Evolutionary conservation across 1,140 invertebrate genomes (phyloP).

Genomic region (Oppia nitens): DNA sequence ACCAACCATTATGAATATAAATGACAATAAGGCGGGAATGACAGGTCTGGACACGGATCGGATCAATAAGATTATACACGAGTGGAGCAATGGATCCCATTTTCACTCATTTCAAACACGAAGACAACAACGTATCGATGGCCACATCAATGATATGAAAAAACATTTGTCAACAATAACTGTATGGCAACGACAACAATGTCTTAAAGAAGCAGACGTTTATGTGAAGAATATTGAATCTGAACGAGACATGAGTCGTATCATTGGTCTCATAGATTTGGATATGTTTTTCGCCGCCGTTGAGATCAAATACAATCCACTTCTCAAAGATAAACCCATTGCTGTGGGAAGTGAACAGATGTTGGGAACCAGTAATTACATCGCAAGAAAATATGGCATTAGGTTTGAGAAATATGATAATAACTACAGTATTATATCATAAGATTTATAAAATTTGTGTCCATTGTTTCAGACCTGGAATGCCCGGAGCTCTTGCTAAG

Average conservation of each 20-base stretch:
- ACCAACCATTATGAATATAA: slow-evolving; percentile 5
- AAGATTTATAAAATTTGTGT: neutral
- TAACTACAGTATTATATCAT: neutral
- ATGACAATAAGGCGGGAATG: slow-evolving; percentile 38
- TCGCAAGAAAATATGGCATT: slow-evolving; percentile 43
- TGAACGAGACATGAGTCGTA: slow-evolving; percentile 31
- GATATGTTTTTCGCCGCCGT: slow-evolving; percentile 49
- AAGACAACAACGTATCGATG: slow-evolving; percentile 30
- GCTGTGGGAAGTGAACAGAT: slow-evolving; percentile 43
- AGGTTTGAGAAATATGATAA: neutral
- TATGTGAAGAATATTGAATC: slow-evolving; percentile 10
- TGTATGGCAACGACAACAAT: slow-evolving; percentile 25
- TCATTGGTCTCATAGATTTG: slow-evolving; percentile 47
- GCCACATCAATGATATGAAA: slow-evolving; percentile 32
- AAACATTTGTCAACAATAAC: slow-evolving; percentile 26
- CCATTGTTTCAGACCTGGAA: slow-evolving; percentile 37
- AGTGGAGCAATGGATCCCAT: slow-evolving; percentile 39
- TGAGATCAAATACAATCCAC: slow-evolving; percentile 42
- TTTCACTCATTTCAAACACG: slow-evolving; percentile 38
- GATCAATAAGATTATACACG: slow-evolving; percentile 41
- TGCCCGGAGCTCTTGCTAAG: slow-evolving; percentile 51
- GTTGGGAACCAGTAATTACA: slow-evolving; percentile 47
- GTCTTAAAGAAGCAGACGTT: slow-evolving; percentile 26
- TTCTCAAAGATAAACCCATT: slow-evolving; percentile 40
- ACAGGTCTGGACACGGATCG: slow-evolving; percentile 37